Percentiles rank a stretch among this genome's conserved stretches.
These are phyloP conservation scores for Corythoichthys intestinalis DNA, from an alignment of 2,113 vertebrate genomes.

Conservation along the genomic window DNA sequence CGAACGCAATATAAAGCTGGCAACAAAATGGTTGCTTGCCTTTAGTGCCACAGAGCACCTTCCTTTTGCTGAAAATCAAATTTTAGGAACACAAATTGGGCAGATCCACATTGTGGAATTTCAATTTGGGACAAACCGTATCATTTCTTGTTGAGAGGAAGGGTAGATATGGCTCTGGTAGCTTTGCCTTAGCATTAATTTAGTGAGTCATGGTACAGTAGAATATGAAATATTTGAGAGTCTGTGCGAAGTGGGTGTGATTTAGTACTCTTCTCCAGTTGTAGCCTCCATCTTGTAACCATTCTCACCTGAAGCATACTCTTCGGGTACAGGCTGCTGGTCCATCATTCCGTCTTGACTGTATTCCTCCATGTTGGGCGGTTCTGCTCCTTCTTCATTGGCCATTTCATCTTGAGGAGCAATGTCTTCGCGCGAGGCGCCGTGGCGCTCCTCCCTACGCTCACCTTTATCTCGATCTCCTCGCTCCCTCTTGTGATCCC, in stretches of 20 bases:
- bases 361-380: constrained; percentile 69
- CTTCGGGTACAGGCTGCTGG: constrained; percentile 78
- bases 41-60: constrained; percentile 4
- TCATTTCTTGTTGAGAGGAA: constrained; percentile 5
- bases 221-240: constrained; percentile 7
- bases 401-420: constrained; percentile 68
- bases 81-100: constrained; percentile 23
- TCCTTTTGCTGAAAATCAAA: background rate
- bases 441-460: constrained; percentile 68
- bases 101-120: constrained; percentile 7
- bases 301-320: constrained; percentile 83
- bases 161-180: constrained; percentile 5
- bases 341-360: constrained; percentile 81
- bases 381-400: constrained; percentile 62
- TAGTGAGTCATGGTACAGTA: constrained; percentile 6
- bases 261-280: constrained; percentile 74
- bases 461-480: constrained; percentile 75
- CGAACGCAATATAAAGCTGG: background rate
- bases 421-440: constrained; percentile 47
- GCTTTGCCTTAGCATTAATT: background rate
- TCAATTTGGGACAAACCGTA: constrained; percentile 6
- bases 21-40: constrained; percentile 9
- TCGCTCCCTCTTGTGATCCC: constrained; percentile 74
- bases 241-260: background rate
- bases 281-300: constrained; percentile 83